These are phyloP conservation scores for Gryllus bimaculatus DNA, from an alignment of 1,140 invertebrate genomes.

Conservation along the genomic window DNA sequence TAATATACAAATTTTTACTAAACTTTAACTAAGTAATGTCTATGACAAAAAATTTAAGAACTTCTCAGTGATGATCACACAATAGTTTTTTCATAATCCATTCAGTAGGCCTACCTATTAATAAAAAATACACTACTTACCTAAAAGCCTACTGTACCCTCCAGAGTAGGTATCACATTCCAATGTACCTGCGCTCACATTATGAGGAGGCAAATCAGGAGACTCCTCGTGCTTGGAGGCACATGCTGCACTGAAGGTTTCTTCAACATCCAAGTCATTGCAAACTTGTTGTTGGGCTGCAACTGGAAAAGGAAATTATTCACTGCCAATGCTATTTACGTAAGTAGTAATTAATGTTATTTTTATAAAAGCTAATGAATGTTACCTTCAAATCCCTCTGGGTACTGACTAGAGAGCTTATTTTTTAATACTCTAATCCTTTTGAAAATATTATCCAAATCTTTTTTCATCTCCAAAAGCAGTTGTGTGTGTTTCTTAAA, in stretches of 20 bases:
- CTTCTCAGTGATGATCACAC: too few relatives aligned
- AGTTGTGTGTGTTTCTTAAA: conserved; percentile 83
- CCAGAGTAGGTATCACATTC: conserved; percentile 16
- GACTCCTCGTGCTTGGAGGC: background rate
- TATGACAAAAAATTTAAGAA: too few relatives aligned
- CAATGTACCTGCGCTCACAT: conserved; percentile 21
- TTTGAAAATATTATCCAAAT: conserved; percentile 49
- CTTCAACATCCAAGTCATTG: conserved; percentile 38
- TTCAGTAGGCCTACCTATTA: too few relatives aligned
- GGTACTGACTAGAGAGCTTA: conserved; percentile 75
- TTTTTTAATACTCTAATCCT: conserved; percentile 60
- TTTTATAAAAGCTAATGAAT: background rate
- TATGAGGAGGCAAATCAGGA: background rate
- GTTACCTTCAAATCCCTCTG: conserved; percentile 55
- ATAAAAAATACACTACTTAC: background rate
- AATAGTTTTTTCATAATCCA: too few relatives aligned
- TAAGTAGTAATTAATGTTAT: too few relatives aligned
- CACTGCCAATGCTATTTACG: too few relatives aligned
- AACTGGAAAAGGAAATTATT: background rate
- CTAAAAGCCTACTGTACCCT: conserved; percentile 31
- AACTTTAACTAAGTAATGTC: too few relatives aligned
- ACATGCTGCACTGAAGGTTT: conserved; percentile 32
- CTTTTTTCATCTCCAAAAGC: conserved; percentile 53
- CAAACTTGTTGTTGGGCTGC: background rate
- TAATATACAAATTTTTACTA: too few relatives aligned